Base-by-base conservation (phyloP, 2,797 vertebrate genomes). In the Acrossocheilus wenchowensis region DNA sequence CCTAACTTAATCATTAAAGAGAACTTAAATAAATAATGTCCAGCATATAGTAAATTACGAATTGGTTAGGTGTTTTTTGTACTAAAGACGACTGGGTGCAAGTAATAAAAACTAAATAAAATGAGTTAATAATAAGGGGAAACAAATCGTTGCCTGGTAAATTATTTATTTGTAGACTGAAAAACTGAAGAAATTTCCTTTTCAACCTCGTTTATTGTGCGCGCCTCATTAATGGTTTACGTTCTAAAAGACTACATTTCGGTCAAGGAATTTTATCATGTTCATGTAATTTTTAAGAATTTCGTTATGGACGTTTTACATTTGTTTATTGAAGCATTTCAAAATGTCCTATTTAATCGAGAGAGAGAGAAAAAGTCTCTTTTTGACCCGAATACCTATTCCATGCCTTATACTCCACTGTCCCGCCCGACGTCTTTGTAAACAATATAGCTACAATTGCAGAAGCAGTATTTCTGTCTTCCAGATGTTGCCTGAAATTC, bases 391-490 rank as follows among this genome's bases (percentile, higher is more conserved):
- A 87, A 92, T 36, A 30, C 30, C 30, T 92, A 93, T 91, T 43
- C 91, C 92, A 93, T 93, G 92, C 92, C 91, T 93, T 93, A 93
- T 81, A 66, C 83, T 86, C 80, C 79, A 89, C 88, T 90, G 95
- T 95, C 95, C 94, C 91, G 82, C 88, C 89, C 95, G 95, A 95
- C 94, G 91, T 91, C 91, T 95, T 94, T 95, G 93, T 95, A 95
- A 95, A 95, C 94, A 95, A 89, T 93, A 91, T 92, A 74, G 57
- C 54, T 73, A 92, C 92, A 94, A 94, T 94, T 95, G 91, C 92
- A 94, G 90, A 93, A 92, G 90, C 36, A 43, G 39, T 79, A 12
- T 66, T 41, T 54, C 50, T 36, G 81, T 82, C 68, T 60, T 72
- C 48, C 48, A 54, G 50, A 72, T 54, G 50, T 30, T 26, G 50